Evolutionary conservation across 2,797 vertebrate species (phyloP).

Genomic region (Danio choprae): DNA sequence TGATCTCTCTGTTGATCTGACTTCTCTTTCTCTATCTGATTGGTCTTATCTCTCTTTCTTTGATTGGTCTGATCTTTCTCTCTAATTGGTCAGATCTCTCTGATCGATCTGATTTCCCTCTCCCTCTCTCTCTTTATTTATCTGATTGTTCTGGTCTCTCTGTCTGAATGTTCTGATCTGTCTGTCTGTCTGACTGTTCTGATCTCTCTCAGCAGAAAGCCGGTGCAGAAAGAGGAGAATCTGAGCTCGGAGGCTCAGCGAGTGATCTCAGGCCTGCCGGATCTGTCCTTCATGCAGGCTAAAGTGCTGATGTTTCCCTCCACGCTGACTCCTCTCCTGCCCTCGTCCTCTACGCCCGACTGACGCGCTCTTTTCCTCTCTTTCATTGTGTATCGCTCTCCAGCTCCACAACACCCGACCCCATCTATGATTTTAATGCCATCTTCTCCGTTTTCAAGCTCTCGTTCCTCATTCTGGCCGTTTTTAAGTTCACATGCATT

Average conservation of each 20-base stretch:
- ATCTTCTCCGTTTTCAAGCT: neutral
- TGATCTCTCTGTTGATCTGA: neutral
- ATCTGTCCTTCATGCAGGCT: constrained; percentile 97
- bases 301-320: constrained; percentile 98
- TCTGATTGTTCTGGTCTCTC: constrained; percentile 4
- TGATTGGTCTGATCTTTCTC: neutral
- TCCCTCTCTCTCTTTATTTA: neutral
- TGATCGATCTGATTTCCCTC: neutral
- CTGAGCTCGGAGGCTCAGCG: constrained; percentile 91
- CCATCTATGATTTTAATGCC: constrained; percentile 6
- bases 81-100: no score
- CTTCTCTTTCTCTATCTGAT: no score
- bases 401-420: neutral
- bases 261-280: constrained; percentile 90
- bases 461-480: neutral
- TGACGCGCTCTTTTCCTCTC: constrained; percentile 58
- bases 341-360: constrained; percentile 63
- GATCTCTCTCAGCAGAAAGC: constrained; percentile 79
- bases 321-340: constrained; percentile 87
- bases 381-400: constrained; percentile 14
- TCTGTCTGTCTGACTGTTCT: neutral
- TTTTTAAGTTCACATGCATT: constrained; percentile 5
- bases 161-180: neutral
- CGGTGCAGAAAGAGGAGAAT: constrained; percentile 88
- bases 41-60: no score